These are phyloP conservation scores for Nasonia longicornis DNA, from an alignment of 1,140 invertebrate species.

Conservation along the genomic window DNA sequence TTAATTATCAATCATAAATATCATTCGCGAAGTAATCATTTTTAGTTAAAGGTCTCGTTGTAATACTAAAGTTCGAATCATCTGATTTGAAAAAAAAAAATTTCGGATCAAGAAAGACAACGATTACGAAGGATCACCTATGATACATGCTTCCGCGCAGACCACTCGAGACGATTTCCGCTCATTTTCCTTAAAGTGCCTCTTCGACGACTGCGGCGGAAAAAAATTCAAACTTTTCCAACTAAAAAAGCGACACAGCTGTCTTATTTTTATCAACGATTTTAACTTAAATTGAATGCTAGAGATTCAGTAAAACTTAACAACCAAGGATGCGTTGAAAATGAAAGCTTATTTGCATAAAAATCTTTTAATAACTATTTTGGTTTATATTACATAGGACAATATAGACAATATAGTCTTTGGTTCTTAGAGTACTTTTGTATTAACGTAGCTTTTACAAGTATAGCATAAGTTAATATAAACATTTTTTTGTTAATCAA, in stretches of 20 bases:
- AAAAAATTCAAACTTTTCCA: constrained; percentile 47
- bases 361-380: constrained; percentile 1
- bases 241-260: constrained; percentile 6
- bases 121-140: neutral
- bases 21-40: no score
- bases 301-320: neutral
- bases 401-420: constrained; percentile 7
- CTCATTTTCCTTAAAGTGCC: constrained; percentile 47
- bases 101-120: neutral
- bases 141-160: constrained; percentile 54
- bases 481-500: neutral
- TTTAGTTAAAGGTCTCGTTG: no score
- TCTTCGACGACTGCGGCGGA: constrained; percentile 47
- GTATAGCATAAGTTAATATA: constrained; percentile 6
- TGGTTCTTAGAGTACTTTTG: constrained; percentile 10
- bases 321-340: neutral
- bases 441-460: constrained; percentile 17
- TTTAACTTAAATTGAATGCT: neutral
- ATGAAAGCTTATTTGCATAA: neutral
- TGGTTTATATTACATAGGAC: constrained; percentile 25
- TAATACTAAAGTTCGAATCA: no score
- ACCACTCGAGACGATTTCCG: constrained; percentile 60
- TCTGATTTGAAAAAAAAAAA: no score
- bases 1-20: no score
- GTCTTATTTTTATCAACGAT: neutral